phyloP scores from a whole-genome alignment of 2,888 invertebrate genomes.

The Poecilus cupreus region DNA sequence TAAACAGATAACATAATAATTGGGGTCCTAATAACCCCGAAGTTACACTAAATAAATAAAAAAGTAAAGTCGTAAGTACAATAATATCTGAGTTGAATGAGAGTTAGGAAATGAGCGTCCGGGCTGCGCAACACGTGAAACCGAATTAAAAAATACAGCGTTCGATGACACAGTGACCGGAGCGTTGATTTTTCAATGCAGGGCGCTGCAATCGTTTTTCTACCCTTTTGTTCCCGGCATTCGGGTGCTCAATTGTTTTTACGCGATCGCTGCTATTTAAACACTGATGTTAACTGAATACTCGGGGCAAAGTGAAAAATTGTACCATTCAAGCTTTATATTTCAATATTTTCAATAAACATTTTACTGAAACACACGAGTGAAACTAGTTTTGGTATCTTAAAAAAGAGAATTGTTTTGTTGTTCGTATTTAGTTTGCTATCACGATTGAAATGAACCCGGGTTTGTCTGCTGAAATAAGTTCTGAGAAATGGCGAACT shows the following conservation, averaged over 20 bases:
- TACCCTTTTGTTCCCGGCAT: slow-evolving; percentile 2
- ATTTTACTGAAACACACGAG: not conserved
- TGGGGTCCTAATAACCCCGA: too few species aligned
- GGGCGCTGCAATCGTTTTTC: slow-evolving; percentile 4
- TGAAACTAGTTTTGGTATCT: not conserved
- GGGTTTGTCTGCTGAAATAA: slow-evolving; percentile 4
- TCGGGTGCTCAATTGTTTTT: slow-evolving; percentile 11
- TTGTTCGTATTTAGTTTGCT: not conserved
- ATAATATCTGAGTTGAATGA: not conserved
- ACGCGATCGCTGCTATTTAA: slow-evolving; percentile 28
- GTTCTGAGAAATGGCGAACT: slow-evolving; percentile 8
- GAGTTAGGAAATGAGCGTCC: not conserved
- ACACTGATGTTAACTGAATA: slow-evolving; percentile 33
- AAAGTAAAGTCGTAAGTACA: too few species aligned
- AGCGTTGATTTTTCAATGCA: slow-evolving; percentile 7
- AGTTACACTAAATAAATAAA: too few species aligned
- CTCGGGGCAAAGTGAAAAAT: slow-evolving; percentile 23
- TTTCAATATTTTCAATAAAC: slow-evolving; percentile 20
- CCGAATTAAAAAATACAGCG: slow-evolving; percentile 28
- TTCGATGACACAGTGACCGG: slow-evolving; percentile 20
- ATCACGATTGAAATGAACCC: not conserved
- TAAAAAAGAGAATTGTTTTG: not conserved
- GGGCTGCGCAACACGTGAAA: slow-evolving; percentile 21
- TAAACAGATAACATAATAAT: too few species aligned
- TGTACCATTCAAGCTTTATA: slow-evolving; percentile 9